Evolutionary conservation across 1,140 invertebrate species (phyloP).

Genomic region (Chironomus tepperi): DNA sequence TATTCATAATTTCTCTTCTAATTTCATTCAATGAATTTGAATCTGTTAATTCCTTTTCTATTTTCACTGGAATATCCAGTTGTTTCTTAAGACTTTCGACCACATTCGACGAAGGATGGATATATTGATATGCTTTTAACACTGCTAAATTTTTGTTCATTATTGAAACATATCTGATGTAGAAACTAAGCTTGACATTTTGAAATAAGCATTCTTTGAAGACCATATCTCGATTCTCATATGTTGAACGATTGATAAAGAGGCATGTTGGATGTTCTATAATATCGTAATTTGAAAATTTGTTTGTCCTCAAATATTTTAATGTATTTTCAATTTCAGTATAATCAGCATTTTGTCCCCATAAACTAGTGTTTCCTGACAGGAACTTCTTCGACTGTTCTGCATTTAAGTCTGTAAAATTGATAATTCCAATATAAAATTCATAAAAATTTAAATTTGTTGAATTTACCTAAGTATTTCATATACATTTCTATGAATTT

Average conservation of each 20-base stretch:
- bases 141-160: conserved; percentile 34
- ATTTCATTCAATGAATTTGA: conserved; percentile 40
- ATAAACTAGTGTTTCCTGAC: neutral
- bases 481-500: neutral
- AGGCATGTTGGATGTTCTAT: conserved; percentile 44
- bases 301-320: conserved; percentile 31
- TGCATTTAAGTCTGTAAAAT: neutral
- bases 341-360: conserved; percentile 28
- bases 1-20: conserved; percentile 42
- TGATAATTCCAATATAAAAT: neutral
- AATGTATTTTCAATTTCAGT: conserved; percentile 33
- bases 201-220: conserved; percentile 45
- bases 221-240: conserved; percentile 46
- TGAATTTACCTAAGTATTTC: neutral
- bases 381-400: neutral
- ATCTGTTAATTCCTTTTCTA: conserved; percentile 33
- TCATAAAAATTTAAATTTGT: neutral
- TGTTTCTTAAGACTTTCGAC: conserved; percentile 36
- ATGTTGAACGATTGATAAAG: conserved; percentile 43
- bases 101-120: conserved; percentile 35
- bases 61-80: conserved; percentile 33
- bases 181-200: conserved; percentile 39
- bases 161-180: conserved; percentile 42
- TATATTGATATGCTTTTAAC: conserved; percentile 31
- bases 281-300: conserved; percentile 40